Conservation (phyloP, 2,888 invertebrate genomes). For the Orthosia gothica region DNA sequence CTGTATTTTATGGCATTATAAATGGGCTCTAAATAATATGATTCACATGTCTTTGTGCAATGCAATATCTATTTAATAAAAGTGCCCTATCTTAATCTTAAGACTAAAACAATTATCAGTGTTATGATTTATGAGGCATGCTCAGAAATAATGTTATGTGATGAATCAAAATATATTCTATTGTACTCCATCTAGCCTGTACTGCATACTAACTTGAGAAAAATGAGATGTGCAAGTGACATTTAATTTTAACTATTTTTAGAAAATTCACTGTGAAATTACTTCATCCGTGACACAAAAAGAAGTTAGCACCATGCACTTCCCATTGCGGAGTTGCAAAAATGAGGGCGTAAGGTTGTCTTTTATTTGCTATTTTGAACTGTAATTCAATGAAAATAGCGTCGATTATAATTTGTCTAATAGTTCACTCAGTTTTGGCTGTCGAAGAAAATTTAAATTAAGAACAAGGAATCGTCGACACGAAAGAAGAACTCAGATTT, state of each 20-base stretch:
- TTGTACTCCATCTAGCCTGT: not conserved
- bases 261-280: not conserved
- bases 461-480: too few relatives aligned
- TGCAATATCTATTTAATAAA: not conserved
- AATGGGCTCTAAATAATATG: not conserved
- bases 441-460: too few relatives aligned
- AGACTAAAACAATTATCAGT: not conserved
- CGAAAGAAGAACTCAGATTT: too few relatives aligned
- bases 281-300: not conserved
- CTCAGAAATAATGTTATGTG: not conserved
- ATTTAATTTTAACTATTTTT: not conserved
- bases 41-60: not conserved
- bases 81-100: not conserved
- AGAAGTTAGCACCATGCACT: not conserved
- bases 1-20: not conserved
- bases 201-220: not conserved
- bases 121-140: not conserved
- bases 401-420: not conserved
- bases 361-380: not conserved
- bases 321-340: not conserved
- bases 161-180: not conserved
- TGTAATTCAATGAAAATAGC: not conserved
- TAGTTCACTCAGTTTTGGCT: too few relatives aligned
- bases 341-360: not conserved
- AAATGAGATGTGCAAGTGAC: not conserved